Evolutionary conservation across 1,140 invertebrate species (phyloP).

Genomic region (Physella acuta): DNA sequence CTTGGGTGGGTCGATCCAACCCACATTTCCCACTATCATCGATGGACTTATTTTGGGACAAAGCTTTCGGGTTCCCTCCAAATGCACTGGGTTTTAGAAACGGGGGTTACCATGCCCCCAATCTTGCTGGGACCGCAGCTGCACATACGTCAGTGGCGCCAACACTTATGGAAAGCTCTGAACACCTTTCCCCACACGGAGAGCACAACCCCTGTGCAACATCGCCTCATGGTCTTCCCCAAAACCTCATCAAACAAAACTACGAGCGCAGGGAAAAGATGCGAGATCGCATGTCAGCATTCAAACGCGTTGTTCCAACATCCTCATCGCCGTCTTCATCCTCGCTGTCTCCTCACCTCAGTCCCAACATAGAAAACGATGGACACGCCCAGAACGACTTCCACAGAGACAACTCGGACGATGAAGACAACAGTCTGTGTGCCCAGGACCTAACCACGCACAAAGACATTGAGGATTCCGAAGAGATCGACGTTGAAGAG

Average conservation of each 20-base stretch:
- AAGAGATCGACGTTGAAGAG: slow-evolving; percentile 38
- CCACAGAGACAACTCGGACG: slow-evolving; percentile 11
- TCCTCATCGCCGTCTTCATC: slow-evolving; percentile 10
- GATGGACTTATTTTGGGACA: slow-evolving; percentile 33
- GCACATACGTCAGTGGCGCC: slow-evolving; percentile 1
- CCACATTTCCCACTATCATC: slow-evolving; percentile 23
- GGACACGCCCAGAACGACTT: neutral
- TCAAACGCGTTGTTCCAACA: slow-evolving; percentile 29
- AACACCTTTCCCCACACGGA: slow-evolving; percentile 5
- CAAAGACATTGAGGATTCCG: slow-evolving; percentile 31
- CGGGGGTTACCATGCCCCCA: slow-evolving; percentile 16
- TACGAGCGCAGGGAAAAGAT: slow-evolving; percentile 1
- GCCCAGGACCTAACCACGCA: slow-evolving; percentile 19
- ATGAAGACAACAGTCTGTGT: slow-evolving; percentile 26
- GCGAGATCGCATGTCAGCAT: slow-evolving; percentile 33
- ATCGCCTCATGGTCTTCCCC: neutral
- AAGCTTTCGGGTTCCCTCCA: slow-evolving; percentile 28
- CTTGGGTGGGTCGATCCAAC: slow-evolving; percentile 27
- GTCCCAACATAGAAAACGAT: slow-evolving; percentile 6
- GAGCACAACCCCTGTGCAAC: neutral
- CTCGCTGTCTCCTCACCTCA: neutral
- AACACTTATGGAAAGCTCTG: slow-evolving; percentile 12
- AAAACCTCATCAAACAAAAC: slow-evolving; percentile 11
- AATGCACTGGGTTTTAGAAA: slow-evolving; percentile 14
- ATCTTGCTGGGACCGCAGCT: neutral